Percentiles rank a stretch among this genome's conserved stretches.
phyloP scores from a whole-genome alignment of 92 coral and sea anemone genomes.

The Zoanthus sansibaricus region DNA sequence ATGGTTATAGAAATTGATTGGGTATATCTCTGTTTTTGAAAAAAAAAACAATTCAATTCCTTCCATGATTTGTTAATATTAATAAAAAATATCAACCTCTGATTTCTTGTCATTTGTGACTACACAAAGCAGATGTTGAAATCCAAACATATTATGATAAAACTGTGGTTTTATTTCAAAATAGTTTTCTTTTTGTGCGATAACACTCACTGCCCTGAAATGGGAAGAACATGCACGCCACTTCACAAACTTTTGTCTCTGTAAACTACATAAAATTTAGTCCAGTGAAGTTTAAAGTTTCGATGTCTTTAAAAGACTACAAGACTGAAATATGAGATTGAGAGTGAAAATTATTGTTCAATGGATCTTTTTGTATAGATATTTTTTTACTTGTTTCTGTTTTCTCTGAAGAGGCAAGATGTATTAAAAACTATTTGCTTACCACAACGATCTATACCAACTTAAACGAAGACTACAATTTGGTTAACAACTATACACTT shows the following conservation, averaged over 20 bases:
- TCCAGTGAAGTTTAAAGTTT: neutral
- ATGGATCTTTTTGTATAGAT: too few relatives aligned
- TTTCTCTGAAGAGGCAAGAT: too few relatives aligned
- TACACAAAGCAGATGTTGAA: constrained; percentile 32
- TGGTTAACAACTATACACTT: too few relatives aligned
- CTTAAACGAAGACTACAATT: too few relatives aligned
- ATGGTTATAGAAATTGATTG: neutral
- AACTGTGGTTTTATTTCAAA: neutral
- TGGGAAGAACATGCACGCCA: neutral
- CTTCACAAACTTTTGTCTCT: neutral
- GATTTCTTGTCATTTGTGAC: neutral
- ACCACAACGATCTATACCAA: too few relatives aligned
- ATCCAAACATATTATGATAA: constrained; percentile 5
- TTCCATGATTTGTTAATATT: neutral
- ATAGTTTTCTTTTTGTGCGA: neutral
- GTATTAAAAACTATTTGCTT: too few relatives aligned
- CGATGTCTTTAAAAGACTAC: too few relatives aligned
- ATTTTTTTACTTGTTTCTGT: too few relatives aligned
- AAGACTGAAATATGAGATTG: too few relatives aligned
- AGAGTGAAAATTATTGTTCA: too few relatives aligned
- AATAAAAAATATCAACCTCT: neutral
- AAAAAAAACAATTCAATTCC: neutral
- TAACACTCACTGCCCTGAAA: neutral
- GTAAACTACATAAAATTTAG: neutral
- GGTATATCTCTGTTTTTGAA: neutral